Percentiles rank a stretch among this genome's conserved stretches.
Conservation (phyloP, 2,888 invertebrate species). For the Lypha dubia region DNA sequence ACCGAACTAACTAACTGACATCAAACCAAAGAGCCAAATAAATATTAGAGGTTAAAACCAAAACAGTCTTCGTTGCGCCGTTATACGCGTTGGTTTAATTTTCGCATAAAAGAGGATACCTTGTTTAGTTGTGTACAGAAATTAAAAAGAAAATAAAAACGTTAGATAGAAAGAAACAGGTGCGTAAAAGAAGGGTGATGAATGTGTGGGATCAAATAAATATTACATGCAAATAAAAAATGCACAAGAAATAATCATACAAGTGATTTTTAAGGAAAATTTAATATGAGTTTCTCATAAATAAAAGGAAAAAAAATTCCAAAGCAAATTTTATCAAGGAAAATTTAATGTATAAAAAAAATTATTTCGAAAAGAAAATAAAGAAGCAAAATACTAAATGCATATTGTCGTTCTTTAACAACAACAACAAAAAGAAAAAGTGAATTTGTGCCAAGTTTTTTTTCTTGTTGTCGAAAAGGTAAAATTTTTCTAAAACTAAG, state of each 20-base stretch:
- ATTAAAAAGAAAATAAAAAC: constrained; percentile 9
- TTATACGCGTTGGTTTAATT: constrained; percentile 67
- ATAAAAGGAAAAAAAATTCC: not conserved
- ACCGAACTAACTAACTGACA: constrained; percentile 55
- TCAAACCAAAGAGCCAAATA: constrained; percentile 66
- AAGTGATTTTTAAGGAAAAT: not conserved
- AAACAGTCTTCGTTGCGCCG: constrained; percentile 70
- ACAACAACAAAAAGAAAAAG: not conserved
- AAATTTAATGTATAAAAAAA: not conserved
- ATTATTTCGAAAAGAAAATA: not conserved
- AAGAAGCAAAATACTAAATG: not conserved
- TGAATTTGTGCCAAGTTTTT: not conserved
- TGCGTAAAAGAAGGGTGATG: constrained; percentile 46
- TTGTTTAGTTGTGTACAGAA: not conserved
- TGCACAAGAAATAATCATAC: not conserved
- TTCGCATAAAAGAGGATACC: not conserved
- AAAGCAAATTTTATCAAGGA: not conserved
- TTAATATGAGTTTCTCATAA: not conserved
- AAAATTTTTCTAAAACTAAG: not conserved
- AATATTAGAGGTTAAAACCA: constrained; percentile 64
- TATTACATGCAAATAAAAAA: constrained; percentile 17
- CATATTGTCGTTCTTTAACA: not conserved
- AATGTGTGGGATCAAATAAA: constrained; percentile 1
- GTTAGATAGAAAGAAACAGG: constrained; percentile 44
- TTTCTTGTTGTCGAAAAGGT: not conserved